Evolutionary conservation across 2,113 vertebrate species (phyloP), one percentile per base, ranked within the genome.

Genomic region (Pseudopipra pipra): DNA sequence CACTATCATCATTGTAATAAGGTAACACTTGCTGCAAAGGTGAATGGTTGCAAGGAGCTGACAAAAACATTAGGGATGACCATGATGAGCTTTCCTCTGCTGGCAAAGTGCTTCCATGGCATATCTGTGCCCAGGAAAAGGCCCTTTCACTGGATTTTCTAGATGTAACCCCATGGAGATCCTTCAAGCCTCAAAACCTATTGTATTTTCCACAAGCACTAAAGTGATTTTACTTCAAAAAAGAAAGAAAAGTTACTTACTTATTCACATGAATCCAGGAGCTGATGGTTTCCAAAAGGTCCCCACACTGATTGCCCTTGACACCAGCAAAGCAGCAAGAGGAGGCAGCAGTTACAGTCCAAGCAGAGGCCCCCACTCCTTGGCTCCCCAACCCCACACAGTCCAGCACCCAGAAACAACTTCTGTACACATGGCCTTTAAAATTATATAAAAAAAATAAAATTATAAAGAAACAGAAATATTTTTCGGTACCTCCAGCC

Each of bases 361-460:
- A 3, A 33, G 46, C 44, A 80, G 19, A 33, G 11, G 2, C 19
- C 43, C 33, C 1, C 52, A 2, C 3, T 62, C 44, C n/a, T 37
- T 4, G 0, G 19, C 14, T 28, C 47, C 37, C 22, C 21, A 28
- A 10, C 31, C 41, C 46, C 8, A 18, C 33, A 11, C 1, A 2
- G 39, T 7, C 52, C 61, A 46, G 35, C 39, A 16, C 52, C 28
- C 49, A 72, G 12, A 44, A 88, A 30, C 9, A 39, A 4, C 3
- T 19, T 41, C 67, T 54, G 20, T 5, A 22, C 35, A 39, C 21
- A 11, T 4, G 22, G 71, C 52, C 47, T 83, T 63, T 39, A 9
- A 22, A 37, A 23, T 8, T 1, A 37, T 2, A 8, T 4, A 8
- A 5, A 35, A 39, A 28, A 52, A 44, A 46, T 19, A 20, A 11